Percentiles rank a stretch among this genome's conserved stretches.
These are phyloP conservation scores for Cynocephalus volans DNA, from an alignment of 2,113 vertebrate species.

Conservation along the genomic window DNA sequence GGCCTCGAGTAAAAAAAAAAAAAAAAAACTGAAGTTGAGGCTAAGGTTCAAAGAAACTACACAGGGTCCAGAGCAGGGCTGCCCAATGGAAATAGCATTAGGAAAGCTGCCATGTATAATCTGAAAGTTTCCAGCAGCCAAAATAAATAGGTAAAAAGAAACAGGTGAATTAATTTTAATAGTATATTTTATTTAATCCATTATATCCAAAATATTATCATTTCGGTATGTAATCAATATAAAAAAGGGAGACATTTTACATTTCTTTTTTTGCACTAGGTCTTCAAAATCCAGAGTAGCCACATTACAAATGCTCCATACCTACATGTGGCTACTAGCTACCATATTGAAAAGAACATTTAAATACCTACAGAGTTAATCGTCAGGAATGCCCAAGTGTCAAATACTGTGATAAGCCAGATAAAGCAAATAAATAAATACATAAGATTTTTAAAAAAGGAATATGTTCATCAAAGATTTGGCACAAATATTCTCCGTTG, in stretches of 20 bases:
- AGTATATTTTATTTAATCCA: neutral
- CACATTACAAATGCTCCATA: neutral
- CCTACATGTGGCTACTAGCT: neutral
- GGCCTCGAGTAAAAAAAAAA: neutral
- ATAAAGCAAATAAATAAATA: neutral
- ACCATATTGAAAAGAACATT: neutral
- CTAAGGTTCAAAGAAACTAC: neutral
- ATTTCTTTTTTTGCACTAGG: neutral
- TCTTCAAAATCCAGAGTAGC: constrained; percentile 11
- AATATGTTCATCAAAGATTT: neutral
- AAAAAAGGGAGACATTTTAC: neutral
- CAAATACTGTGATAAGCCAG: neutral
- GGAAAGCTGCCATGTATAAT: neutral
- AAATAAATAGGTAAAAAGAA: neutral
- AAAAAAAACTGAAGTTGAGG: neutral
- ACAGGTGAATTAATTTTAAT: neutral
- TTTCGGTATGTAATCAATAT: neutral
- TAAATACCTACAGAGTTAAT: neutral
- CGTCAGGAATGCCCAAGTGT: neutral
- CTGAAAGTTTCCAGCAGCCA: neutral
- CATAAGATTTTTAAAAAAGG: too few species aligned
- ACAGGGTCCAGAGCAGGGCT: rapidly evolving
- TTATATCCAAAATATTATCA: neutral
- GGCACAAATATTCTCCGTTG: neutral
- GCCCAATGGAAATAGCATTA: neutral